Evolutionary conservation across 2,113 vertebrate genomes (phyloP), one percentile per base, ranked within the genome.

Genomic region (Actenoides lindsayi): DNA sequence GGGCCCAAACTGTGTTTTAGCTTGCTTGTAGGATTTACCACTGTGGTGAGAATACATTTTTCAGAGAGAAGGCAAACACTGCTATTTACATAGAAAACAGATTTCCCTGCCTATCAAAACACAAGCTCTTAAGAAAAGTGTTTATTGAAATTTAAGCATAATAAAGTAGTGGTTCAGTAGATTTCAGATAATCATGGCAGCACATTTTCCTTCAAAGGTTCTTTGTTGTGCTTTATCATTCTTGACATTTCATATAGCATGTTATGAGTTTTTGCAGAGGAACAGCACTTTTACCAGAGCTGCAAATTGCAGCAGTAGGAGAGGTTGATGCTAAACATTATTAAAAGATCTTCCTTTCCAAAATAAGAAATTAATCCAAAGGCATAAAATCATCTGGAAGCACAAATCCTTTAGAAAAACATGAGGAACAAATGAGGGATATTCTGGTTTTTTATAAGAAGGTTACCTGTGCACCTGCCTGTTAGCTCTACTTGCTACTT

Each of bases 321-420:
- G 77, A 94, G 48, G 86, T 16, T 81, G 83, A 82, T 62, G 48
- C 53, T 87, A 83, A 96, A 59, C 27, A 59, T 92, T 94, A 96
- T 95, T 93, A 96, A 95, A 96, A 92, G 73, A 89, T 50, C n/a
- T 82, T 92, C 86, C 86, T 87, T 96, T 73, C 81, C 83, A 82
- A 94, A 94, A 84, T 41, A 79, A 93, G 31, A 91, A 93, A 89
- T 28, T 9, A 92, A 96, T 91, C 67, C 31, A 93, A 93, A 79
- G 64, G 62, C 50, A 79, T 62, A 92, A 90, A 76, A 74, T 33
- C 51, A 69, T 33, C 25, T 51, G 28, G 30, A 67, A 93, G 53
- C 65, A 89, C 19, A 92, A 76, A 82, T 57, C 64, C 65, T 89
- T 90, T 54, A 90, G 44, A 74, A 90, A 93, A 91, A 50, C 78